Evolutionary conservation across 1,140 invertebrate species (phyloP), one percentile per base, ranked within the genome.

Genomic region (Heterodera schachtii): DNA sequence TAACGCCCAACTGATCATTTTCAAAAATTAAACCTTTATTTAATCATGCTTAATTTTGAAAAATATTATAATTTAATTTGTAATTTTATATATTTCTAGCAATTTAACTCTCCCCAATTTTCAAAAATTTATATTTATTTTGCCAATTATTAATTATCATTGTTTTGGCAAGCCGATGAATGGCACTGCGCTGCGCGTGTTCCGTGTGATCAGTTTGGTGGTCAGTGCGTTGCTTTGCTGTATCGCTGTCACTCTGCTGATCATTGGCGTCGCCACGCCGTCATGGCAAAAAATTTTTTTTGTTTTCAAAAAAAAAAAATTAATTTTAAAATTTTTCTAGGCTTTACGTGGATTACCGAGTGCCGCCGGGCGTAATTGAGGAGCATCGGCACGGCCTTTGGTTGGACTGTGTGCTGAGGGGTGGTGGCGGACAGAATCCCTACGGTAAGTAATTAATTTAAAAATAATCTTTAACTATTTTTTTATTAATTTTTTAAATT

Each of bases 401-500:
- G 77, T 49, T 78, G n/a, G 77, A 78, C 47, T 78, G 77, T 69
- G 77, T 78, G 46, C 77, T 78, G 21, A 66, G 77, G 66, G 77
- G 77, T 16, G 47, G 47, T 49, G 77, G 66, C n/a, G 57, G 57
- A 4, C 19, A 13, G n/a, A 71, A 71, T 46, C 69, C 44, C 69
- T 71, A 71, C 69, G 41, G 69, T 71, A 6, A 43, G 67, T 43
- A 8, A 8, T 7, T 52, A 52, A 52, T 52, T 52, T 52, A 52
- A 52, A 52, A 52, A 8, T 31, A 31, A 31, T 31, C 31, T 31
- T 31, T 31, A 31, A 31, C 31, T 31, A 31, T 31, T n/a, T n/a
- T n/a, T n/a, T n/a, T n/a, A n/a, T n/a, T n/a, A n/a, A 31, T 31
- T 31, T 31, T 31, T 31, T 31, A 31, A 31, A 31, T 31, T 31